Conservation (phyloP, 2,113 vertebrate species). For the Protomyctophum bolini region DNA sequence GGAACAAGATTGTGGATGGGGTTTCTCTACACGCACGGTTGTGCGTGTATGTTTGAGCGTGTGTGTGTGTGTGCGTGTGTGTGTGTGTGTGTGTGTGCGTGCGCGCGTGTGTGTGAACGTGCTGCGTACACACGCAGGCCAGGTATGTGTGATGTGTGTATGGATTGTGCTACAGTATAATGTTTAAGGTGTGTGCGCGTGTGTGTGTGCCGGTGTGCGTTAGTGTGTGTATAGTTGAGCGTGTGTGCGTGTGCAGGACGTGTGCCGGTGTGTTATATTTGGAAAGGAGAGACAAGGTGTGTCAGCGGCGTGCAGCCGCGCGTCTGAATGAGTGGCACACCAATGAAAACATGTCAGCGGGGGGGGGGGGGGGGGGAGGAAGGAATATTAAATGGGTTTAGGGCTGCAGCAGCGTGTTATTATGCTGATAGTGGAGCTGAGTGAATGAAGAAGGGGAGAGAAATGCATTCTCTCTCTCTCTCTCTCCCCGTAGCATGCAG, state of each 20-base stretch:
- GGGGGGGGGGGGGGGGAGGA: conserved; percentile 4
- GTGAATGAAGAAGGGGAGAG: neutral
- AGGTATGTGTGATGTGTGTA: neutral
- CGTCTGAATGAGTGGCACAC: neutral
- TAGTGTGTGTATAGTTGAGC: neutral
- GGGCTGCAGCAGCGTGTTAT: neutral
- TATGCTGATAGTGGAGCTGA: neutral
- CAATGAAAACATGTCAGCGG: neutral
- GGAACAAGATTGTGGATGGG: neutral
- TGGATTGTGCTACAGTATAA: neutral
- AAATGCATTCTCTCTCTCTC: conserved; percentile 10
- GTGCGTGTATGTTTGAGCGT: neutral
- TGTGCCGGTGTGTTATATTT: neutral
- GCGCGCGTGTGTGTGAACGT: no score
- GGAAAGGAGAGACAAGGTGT: neutral
- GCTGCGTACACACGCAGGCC: neutral
- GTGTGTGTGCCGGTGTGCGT: no score
- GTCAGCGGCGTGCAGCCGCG: neutral
- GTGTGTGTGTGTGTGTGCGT: neutral
- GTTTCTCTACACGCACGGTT: neutral
- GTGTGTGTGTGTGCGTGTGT: neutral
- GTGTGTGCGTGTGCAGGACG: neutral
- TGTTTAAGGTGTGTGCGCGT: no score
- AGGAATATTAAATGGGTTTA: conserved; percentile 4
- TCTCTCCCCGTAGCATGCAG: neutral